A percentile compares a stretch with the other conserved stretches of the same genome.
Conservation (phyloP, 2,888 invertebrate genomes). For the Troides oblongomaculatus region DNA sequence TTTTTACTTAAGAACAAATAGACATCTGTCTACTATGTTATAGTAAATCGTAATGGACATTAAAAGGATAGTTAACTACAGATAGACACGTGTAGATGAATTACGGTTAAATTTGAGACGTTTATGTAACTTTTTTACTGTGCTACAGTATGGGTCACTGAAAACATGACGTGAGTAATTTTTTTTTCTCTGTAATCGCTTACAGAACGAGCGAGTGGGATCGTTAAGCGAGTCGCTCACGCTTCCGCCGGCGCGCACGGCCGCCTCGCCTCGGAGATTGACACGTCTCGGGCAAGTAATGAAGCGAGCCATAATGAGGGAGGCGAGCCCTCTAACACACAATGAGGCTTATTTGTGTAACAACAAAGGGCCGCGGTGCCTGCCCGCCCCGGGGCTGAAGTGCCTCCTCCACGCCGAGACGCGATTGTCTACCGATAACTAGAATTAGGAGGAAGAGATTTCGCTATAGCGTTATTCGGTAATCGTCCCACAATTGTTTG, state of each 20-base stretch:
- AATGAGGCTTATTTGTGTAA: constrained; percentile 59
- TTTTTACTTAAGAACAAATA: no score
- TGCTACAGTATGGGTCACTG: neutral
- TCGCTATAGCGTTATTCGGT: constrained; percentile 16
- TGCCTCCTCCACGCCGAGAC: constrained; percentile 23
- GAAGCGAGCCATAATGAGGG: constrained; percentile 49
- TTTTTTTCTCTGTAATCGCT: constrained; percentile 1
- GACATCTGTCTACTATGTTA: no score
- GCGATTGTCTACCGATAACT: constrained; percentile 29
- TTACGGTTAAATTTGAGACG: neutral
- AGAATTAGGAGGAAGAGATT: constrained; percentile 24
- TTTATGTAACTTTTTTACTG: neutral
- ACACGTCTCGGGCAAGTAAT: constrained; percentile 45
- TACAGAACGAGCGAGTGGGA: constrained; percentile 12
- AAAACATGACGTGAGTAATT: neutral
- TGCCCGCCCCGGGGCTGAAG: constrained; percentile 33
- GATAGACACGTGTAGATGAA: no score
- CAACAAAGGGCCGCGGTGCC: constrained; percentile 52
- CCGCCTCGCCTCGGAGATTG: constrained; percentile 41
- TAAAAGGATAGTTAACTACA: no score
- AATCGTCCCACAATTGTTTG: constrained; percentile 19
- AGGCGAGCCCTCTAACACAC: constrained; percentile 42
- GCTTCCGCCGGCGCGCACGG: constrained; percentile 24
- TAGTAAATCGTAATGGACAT: no score
- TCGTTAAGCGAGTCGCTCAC: constrained; percentile 23